Evolutionary conservation across 2,113 vertebrate species (phyloP).

Genomic region (Myrmecophaga tridactyla): DNA sequence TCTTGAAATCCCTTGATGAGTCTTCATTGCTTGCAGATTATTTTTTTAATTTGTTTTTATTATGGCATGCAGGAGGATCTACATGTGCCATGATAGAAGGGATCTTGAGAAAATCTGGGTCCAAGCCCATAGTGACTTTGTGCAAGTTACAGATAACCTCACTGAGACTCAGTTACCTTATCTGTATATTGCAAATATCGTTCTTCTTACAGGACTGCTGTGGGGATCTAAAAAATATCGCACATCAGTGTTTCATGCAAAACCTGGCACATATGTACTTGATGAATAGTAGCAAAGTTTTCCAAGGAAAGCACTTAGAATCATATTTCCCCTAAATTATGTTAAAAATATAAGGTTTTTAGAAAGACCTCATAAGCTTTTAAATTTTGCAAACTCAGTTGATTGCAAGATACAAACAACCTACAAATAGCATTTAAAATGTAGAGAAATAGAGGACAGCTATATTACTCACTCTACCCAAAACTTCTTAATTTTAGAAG

Average conservation of each 20-base stretch:
- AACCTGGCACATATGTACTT: background rate
- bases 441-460: background rate
- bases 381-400: background rate
- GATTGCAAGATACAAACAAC: background rate
- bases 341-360: background rate
- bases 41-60: background rate
- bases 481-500: background rate
- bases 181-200: background rate
- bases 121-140: background rate
- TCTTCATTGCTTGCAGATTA: background rate
- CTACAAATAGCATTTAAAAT: background rate
- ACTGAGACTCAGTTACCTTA: background rate
- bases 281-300: background rate
- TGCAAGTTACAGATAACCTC: background rate
- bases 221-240: background rate
- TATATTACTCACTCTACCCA: background rate
- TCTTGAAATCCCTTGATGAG: background rate
- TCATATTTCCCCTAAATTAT: background rate
- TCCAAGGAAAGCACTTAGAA: slow-evolving; percentile 15
- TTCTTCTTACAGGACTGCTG: background rate
- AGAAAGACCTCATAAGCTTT: background rate
- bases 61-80: background rate
- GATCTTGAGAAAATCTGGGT: background rate
- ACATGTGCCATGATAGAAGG: background rate
- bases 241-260: background rate